These are phyloP conservation scores for Eilema caniola DNA, from an alignment of 2,888 invertebrate species.

Conservation along the genomic window DNA sequence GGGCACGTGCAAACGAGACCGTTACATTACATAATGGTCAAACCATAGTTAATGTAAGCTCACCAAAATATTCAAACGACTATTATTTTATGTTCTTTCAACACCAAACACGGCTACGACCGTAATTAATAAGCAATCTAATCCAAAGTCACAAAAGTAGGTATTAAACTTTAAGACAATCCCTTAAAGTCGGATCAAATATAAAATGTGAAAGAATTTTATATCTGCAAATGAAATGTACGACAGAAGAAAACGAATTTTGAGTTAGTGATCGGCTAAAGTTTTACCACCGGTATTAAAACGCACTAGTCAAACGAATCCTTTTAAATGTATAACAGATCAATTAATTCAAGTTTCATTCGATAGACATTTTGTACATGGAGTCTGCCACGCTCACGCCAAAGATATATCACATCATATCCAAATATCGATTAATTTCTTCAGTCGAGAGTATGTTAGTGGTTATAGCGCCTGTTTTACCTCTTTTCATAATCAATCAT, in stretches of 20 bases:
- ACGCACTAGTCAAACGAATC: too few relatives aligned
- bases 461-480: background rate
- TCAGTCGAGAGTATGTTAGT: too few relatives aligned
- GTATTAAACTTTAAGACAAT: background rate
- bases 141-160: constrained; percentile 3
- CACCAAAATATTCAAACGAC: constrained; percentile 13
- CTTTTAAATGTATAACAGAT: too few relatives aligned
- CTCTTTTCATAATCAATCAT: background rate
- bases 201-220: background rate
- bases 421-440: too few relatives aligned
- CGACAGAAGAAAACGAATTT: too few relatives aligned
- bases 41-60: constrained; percentile 15
- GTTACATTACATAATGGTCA: constrained; percentile 30
- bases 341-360: too few relatives aligned
- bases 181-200: background rate
- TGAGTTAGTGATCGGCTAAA: background rate
- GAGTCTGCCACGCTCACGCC: too few relatives aligned
- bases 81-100: background rate
- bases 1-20: constrained; percentile 20
- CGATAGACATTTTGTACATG: too few relatives aligned
- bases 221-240: background rate
- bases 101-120: background rate
- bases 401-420: too few relatives aligned
- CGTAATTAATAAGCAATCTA: background rate
- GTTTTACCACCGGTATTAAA: too few relatives aligned